Percentiles rank a stretch among this genome's conserved stretches.
Conservation (phyloP, 2,113 vertebrate genomes). For the Dendrocopos noguchii region DNA sequence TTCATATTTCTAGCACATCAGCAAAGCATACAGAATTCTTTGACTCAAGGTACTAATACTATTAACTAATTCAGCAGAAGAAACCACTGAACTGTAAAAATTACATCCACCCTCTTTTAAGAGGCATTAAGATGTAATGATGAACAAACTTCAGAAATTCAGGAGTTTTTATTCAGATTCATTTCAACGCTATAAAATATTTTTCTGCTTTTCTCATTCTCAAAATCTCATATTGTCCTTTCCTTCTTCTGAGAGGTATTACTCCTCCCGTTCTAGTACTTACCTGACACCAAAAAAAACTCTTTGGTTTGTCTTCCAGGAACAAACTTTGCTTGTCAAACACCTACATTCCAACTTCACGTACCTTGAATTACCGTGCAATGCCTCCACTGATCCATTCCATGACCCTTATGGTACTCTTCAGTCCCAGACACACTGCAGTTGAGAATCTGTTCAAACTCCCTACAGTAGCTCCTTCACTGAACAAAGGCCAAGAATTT, state of each 20-base stretch:
- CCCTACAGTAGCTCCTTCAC: not conserved
- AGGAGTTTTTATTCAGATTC: not conserved
- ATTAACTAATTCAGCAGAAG: conserved; percentile 32
- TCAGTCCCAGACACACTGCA: not conserved
- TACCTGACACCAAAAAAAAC: not conserved
- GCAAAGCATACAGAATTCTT: not conserved
- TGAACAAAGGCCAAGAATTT: not conserved
- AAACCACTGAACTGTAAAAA: conserved; percentile 7
- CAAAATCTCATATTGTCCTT: not conserved
- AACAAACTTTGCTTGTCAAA: not conserved
- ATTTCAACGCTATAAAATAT: not conserved
- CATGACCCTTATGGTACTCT: not conserved
- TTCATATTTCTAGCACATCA: conserved; percentile 19
- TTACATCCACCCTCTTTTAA: not conserved
- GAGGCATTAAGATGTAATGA: not conserved
- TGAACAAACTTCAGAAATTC: not conserved
- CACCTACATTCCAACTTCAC: not conserved
- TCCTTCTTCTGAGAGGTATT: not conserved
- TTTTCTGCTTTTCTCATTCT: not conserved
- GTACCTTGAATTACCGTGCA: not conserved
- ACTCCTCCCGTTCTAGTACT: not conserved
- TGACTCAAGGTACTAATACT: conserved; percentile 17
- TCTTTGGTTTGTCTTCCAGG: not conserved
- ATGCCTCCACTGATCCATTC: not conserved
- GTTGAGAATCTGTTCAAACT: not conserved